Percentiles rank a stretch among this genome's conserved stretches.
phyloP scores from a whole-genome alignment of 2,797 vertebrate genomes.

The Paguma larvata region DNA sequence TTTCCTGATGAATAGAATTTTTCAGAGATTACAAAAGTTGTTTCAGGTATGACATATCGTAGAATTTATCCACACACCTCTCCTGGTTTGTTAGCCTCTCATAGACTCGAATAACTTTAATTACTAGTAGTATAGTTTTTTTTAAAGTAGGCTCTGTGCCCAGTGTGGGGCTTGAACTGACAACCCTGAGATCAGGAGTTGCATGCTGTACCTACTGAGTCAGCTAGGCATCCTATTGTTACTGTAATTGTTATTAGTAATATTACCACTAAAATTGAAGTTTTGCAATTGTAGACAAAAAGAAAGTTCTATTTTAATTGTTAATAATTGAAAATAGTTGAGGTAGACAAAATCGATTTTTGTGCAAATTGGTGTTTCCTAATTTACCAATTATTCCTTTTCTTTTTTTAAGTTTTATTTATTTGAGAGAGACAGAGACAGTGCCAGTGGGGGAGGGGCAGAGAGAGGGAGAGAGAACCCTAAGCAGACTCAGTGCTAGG shows the following conservation, averaged over 20 bases:
- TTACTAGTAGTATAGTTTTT: background rate
- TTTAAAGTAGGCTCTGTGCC: background rate
- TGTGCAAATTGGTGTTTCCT: constrained; percentile 59
- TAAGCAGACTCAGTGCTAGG: no score
- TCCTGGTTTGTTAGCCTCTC: constrained; percentile 43
- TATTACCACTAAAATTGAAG: constrained; percentile 54
- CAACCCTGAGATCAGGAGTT: background rate
- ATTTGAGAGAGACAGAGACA: no score
- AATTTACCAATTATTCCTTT: constrained; percentile 45
- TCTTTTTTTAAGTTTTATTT: no score
- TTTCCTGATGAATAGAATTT: constrained; percentile 56
- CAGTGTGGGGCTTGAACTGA: background rate
- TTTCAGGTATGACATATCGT: constrained; percentile 17
- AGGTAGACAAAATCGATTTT: constrained; percentile 62
- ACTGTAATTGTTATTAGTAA: constrained; percentile 52
- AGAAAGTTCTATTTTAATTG: constrained; percentile 53
- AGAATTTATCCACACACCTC: background rate
- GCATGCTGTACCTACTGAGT: background rate
- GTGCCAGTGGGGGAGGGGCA: no score
- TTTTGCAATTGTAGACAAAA: constrained; percentile 34
- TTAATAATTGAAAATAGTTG: constrained; percentile 53
- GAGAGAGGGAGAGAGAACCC: no score
- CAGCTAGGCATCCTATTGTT: background rate
- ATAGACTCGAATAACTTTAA: constrained; percentile 45
- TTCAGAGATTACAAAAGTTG: constrained; percentile 47